Conservation (phyloP, 2,113 vertebrate species). For the Passer montanus region DNA sequence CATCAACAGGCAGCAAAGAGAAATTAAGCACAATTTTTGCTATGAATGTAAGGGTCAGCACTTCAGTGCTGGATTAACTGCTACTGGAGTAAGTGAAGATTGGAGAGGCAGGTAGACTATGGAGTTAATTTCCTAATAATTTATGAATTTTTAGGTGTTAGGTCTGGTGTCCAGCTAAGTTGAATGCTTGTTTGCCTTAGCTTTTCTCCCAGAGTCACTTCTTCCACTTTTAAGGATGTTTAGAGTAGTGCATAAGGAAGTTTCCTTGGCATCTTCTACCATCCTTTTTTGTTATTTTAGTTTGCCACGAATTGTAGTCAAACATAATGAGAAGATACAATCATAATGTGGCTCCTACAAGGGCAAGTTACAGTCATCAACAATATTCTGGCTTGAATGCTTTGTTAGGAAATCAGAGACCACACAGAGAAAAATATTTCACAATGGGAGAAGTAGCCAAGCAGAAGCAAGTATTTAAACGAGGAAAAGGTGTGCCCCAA, state of each 20-base stretch:
- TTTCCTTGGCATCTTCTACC: not conserved
- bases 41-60: not conserved
- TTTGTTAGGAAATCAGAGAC: not conserved
- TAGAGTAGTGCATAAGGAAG: not conserved
- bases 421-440: not conserved
- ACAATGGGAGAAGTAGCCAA: not conserved
- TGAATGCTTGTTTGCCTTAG: not conserved
- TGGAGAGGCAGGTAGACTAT: not conserved
- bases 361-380: not conserved
- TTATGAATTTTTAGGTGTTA: not conserved
- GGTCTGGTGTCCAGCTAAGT: not conserved
- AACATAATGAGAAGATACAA: not conserved
- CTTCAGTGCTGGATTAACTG: not conserved
- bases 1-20: not conserved
- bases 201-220: not conserved
- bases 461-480: not conserved
- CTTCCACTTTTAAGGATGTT: not conserved
- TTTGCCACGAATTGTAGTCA: not conserved
- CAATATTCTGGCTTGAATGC: slow-evolving; percentile 11
- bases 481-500: not conserved
- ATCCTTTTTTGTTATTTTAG: not conserved
- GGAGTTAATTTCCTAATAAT: not conserved
- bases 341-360: not conserved
- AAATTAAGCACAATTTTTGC: not conserved
- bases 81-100: not conserved